Evolutionary conservation across 2,888 invertebrate genomes (phyloP).

Genomic region (Lottia scabra): DNA sequence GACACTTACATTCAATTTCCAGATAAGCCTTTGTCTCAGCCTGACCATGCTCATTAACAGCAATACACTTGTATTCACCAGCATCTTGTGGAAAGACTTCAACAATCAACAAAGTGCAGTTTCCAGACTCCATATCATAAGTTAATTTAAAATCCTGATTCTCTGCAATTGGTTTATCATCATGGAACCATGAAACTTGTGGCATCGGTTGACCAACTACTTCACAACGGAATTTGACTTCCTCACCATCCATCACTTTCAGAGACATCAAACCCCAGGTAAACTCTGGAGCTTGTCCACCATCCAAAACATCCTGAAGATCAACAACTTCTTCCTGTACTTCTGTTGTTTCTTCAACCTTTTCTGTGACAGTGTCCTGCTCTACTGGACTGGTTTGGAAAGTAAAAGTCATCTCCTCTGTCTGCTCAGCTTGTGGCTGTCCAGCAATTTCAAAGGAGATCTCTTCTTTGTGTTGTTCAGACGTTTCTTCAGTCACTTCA

Average conservation of each 20-base stretch:
- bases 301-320: conserved; percentile 33
- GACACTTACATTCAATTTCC: conserved; percentile 64
- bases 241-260: conserved; percentile 93
- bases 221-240: conserved; percentile 75
- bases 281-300: conserved; percentile 81
- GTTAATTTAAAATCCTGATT: conserved; percentile 60
- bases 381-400: conserved; percentile 2
- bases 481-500: conserved; percentile 13
- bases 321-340: conserved; percentile 20
- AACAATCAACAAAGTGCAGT: conserved; percentile 86
- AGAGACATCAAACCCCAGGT: conserved; percentile 79
- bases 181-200: conserved; percentile 87
- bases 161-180: conserved; percentile 74
- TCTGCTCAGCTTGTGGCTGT: conserved; percentile 35
- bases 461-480: conserved; percentile 35
- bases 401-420: conserved; percentile 37
- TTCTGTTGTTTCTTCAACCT: conserved; percentile 2
- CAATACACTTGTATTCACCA: conserved; percentile 95
- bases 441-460: conserved; percentile 40
- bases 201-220: conserved; percentile 57
- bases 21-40: conserved; percentile 80
- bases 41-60: conserved; percentile 93
- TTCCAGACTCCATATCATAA: conserved; percentile 62
- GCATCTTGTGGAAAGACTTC: conserved; percentile 97
- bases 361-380: conserved; percentile 9